These are phyloP conservation scores for Hassar affinis DNA, from an alignment of 2,113 vertebrate genomes.

Conservation along the genomic window DNA sequence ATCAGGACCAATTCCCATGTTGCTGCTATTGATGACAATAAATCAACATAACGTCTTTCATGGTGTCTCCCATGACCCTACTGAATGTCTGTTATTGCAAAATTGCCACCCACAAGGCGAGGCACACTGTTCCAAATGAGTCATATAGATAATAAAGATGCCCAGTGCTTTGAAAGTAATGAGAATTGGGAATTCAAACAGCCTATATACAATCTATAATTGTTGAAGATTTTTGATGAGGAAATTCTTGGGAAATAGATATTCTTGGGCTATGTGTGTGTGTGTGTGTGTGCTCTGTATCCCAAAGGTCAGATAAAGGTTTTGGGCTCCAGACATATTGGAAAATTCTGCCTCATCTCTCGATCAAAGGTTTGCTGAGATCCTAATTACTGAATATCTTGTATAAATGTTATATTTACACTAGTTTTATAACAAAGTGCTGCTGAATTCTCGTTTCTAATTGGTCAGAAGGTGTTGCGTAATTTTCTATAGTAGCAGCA, in stretches of 20 bases:
- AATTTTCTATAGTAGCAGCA: background rate
- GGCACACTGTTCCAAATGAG: slow-evolving; percentile 40
- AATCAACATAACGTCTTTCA: slow-evolving; percentile 14
- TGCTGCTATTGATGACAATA: background rate
- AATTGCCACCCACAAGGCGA: slow-evolving; percentile 39
- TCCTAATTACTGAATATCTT: background rate
- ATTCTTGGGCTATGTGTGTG: background rate
- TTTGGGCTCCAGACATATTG: slow-evolving; percentile 15
- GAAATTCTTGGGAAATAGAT: slow-evolving; percentile 29
- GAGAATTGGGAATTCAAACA: slow-evolving; percentile 47
- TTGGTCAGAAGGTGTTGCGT: background rate
- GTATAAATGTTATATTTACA: background rate
- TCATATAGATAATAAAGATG: slow-evolving; percentile 49
- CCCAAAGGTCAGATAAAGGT: background rate
- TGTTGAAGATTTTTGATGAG: slow-evolving; percentile 36
- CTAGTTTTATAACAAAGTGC: background rate
- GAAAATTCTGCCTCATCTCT: slow-evolving; percentile 15
- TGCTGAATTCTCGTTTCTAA: background rate
- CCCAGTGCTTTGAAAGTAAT: slow-evolving; percentile 49
- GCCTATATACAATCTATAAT: slow-evolving; percentile 45
- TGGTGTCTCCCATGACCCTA: slow-evolving; percentile 5
- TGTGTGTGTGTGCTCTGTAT: slow-evolving; percentile 1
- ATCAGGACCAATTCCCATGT: background rate
- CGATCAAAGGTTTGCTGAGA: background rate
- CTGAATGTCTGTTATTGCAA: slow-evolving; percentile 43